Conservation (phyloP, 1,140 invertebrate species). For the Prorops nasuta region DNA sequence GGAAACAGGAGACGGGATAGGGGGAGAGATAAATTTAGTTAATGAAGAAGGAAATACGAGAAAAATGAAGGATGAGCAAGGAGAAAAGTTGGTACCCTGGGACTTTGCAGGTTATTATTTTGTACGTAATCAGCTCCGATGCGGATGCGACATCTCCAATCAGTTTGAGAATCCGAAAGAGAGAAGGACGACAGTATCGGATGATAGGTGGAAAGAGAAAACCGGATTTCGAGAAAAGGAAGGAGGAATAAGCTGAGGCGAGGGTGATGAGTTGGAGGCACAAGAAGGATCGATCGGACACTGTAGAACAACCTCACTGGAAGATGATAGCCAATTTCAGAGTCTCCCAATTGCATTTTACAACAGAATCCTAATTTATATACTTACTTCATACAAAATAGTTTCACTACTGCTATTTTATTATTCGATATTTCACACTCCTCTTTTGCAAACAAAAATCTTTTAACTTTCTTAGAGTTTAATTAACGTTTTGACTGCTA, state of each 20-base stretch:
- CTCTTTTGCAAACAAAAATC: not conserved
- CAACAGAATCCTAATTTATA: constrained; percentile 12
- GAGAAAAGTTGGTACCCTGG: too few relatives aligned
- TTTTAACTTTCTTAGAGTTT: not conserved
- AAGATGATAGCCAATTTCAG: not conserved
- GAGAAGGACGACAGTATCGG: not conserved
- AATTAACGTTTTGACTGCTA: not conserved
- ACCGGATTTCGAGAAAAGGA: too few relatives aligned
- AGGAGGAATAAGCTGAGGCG: not conserved
- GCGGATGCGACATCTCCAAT: constrained; percentile 10
- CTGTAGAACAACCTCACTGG: not conserved
- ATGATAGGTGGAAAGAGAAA: not conserved
- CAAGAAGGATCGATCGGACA: not conserved
- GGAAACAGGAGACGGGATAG: too few relatives aligned
- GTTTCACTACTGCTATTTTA: not conserved
- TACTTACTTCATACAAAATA: not conserved
- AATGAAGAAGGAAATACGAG: too few relatives aligned
- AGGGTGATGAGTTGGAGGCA: not conserved
- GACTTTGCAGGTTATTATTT: too few relatives aligned
- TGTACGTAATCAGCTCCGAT: constrained; percentile 12
- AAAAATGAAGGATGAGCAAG: too few relatives aligned
- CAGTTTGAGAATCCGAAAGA: constrained; percentile 2
- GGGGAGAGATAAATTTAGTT: too few relatives aligned
- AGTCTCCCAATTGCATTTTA: constrained; percentile 9
- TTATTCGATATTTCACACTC: not conserved